These are phyloP conservation scores for Cromileptes altivelis DNA, from an alignment of 2,113 vertebrate genomes.

Conservation along the genomic window DNA sequence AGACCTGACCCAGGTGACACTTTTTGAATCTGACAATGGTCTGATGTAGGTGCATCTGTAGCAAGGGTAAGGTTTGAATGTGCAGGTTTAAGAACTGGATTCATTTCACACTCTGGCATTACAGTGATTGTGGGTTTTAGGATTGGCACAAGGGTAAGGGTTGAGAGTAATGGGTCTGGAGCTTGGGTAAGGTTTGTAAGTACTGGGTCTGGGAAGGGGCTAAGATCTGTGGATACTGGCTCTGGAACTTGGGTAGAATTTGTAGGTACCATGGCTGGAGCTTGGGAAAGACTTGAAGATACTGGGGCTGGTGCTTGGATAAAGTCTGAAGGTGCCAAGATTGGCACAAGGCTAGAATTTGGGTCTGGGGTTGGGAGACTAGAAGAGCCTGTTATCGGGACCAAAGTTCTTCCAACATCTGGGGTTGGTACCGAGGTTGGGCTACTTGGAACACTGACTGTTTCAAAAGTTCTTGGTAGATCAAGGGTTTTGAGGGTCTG, in stretches of 20 bases:
- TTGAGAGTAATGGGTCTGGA: neutral
- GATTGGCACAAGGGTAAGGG: neutral
- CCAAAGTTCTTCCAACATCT: conserved; percentile 55
- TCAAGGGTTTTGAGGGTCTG: conserved; percentile 17
- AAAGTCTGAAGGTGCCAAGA: neutral
- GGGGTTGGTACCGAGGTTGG: conserved; percentile 19
- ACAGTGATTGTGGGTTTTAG: neutral
- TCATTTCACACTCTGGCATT: neutral
- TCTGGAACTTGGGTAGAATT: neutral
- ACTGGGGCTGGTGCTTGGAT: conserved; percentile 1
- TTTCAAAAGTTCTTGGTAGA: conserved; percentile 44
- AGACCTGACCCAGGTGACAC: conserved; percentile 18
- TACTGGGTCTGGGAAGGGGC: neutral
- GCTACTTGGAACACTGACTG: conserved; percentile 16
- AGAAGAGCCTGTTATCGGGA: conserved; percentile 7
- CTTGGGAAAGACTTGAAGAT: neutral
- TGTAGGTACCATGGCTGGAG: neutral
- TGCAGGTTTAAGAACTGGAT: neutral
- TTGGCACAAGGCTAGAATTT: conserved; percentile 30
- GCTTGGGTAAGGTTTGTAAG: neutral
- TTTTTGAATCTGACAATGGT: conserved; percentile 24
- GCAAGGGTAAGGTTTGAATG: neutral
- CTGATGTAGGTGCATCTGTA: neutral
- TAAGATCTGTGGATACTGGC: neutral
- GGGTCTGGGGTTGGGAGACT: conserved; percentile 17